Conservation (phyloP, 2,113 vertebrate species). For the Poeciliopsis turrubarensis region DNA sequence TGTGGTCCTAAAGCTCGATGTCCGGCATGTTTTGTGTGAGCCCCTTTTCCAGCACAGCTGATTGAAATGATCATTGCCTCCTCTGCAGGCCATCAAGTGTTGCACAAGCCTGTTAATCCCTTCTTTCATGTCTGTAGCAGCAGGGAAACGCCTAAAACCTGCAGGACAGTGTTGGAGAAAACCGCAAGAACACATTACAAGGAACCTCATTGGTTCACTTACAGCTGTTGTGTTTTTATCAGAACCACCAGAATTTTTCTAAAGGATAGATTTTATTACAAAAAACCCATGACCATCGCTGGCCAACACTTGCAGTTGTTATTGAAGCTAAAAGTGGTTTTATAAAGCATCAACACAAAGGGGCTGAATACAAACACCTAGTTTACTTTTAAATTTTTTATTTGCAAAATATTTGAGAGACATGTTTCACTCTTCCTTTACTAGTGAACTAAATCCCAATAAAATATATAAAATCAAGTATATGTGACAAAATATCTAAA, state of each 20-base stretch:
- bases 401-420: neutral
- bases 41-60: neutral
- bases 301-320: neutral
- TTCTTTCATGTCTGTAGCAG: neutral
- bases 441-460: neutral
- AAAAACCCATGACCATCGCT: neutral
- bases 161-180: neutral
- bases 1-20: neutral
- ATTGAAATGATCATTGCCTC: neutral
- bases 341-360: neutral
- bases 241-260: neutral
- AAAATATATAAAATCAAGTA: neutral
- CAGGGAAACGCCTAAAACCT: neutral
- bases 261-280: neutral
- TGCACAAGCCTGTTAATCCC: neutral
- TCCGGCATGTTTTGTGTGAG: neutral
- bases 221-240: neutral
- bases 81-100: neutral
- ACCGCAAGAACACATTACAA: neutral
- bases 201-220: neutral
- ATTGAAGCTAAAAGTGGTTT: neutral
- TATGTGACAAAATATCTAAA: neutral
- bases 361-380: neutral
- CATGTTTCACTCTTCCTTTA: no score
- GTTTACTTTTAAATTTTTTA: neutral